These are phyloP conservation scores for Drusus annulatus DNA, from an alignment of 1,140 invertebrate genomes.

Conservation along the genomic window DNA sequence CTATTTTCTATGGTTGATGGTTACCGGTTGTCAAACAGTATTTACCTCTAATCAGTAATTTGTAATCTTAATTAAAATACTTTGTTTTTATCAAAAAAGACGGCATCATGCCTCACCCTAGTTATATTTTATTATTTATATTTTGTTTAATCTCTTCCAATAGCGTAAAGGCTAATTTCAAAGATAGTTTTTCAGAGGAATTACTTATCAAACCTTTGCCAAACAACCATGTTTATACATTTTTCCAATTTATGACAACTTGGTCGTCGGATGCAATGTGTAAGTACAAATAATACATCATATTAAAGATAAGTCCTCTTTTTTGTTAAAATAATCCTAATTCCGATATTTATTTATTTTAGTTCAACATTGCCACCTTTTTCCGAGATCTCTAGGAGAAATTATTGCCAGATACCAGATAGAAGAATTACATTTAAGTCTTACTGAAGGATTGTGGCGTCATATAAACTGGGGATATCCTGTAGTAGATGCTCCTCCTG, in stretches of 20 bases:
- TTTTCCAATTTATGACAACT: constrained; percentile 89
- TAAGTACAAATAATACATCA: constrained; percentile 43
- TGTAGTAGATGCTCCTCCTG: constrained; percentile 87
- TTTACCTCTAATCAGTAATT: too few relatives aligned
- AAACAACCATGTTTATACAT: constrained; percentile 84
- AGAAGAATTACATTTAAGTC: constrained; percentile 90
- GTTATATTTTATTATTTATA: background rate
- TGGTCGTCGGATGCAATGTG: constrained; percentile 74
- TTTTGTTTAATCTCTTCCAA: constrained; percentile 17
- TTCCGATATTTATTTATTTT: constrained; percentile 61
- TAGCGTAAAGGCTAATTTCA: constrained; percentile 4
- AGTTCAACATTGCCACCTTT: constrained; percentile 89
- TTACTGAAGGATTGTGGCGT: constrained; percentile 95
- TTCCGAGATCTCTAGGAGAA: constrained; percentile 92
- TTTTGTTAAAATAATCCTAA: background rate
- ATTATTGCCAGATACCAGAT: constrained; percentile 89
- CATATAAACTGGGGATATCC: constrained; percentile 95
- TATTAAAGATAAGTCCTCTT: too few relatives aligned
- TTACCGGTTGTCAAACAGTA: too few relatives aligned
- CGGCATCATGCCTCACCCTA: constrained; percentile 20
- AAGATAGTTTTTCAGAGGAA: constrained; percentile 75
- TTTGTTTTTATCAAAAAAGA: background rate
- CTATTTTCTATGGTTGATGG: too few relatives aligned
- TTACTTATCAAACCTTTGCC: constrained; percentile 84
- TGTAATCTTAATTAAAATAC: too few relatives aligned